Evolutionary conservation across 2,797 vertebrate species (phyloP).

Genomic region (Sebastiscus albofasciatus): DNA sequence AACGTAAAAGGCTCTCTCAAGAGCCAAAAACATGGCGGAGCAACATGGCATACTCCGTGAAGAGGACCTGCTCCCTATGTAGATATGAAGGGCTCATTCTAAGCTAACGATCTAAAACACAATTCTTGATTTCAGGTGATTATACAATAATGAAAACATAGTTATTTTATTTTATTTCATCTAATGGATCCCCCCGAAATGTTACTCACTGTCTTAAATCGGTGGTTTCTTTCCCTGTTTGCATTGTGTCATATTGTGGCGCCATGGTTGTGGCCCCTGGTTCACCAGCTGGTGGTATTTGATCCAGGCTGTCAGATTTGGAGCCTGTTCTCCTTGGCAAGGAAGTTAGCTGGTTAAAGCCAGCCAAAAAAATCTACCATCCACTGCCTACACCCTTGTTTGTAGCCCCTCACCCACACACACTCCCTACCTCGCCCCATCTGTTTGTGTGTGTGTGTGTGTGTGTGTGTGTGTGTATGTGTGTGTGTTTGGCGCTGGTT

Average conservation of each 20-base stretch:
- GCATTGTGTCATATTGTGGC: constrained; percentile 31
- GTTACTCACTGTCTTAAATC: neutral
- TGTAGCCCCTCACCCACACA: constrained; percentile 57
- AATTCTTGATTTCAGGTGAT: neutral
- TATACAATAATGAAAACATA: neutral
- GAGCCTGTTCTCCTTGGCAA: constrained; percentile 72
- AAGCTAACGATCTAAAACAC: too few relatives aligned
- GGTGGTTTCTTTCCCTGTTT: neutral
- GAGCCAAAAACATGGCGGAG: neutral
- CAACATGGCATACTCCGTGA: too few relatives aligned
- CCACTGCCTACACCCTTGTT: constrained; percentile 39
- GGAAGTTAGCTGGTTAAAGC: constrained; percentile 46
- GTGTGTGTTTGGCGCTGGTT: constrained; percentile 50
- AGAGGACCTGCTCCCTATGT: too few relatives aligned
- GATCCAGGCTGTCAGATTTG: constrained; percentile 74
- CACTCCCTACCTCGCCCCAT: constrained; percentile 69
- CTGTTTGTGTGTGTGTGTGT: constrained; percentile 48
- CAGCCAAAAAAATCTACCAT: constrained; percentile 63
- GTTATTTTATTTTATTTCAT: neutral
- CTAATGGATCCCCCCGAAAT: neutral
- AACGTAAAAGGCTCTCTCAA: neutral
- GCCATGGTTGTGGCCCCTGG: constrained; percentile 34
- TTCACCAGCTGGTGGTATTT: constrained; percentile 69
- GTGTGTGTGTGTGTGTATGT: constrained; percentile 7
- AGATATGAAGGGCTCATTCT: too few relatives aligned